phyloP scores from a whole-genome alignment of 2,888 invertebrate species.

The Apamea anceps region DNA sequence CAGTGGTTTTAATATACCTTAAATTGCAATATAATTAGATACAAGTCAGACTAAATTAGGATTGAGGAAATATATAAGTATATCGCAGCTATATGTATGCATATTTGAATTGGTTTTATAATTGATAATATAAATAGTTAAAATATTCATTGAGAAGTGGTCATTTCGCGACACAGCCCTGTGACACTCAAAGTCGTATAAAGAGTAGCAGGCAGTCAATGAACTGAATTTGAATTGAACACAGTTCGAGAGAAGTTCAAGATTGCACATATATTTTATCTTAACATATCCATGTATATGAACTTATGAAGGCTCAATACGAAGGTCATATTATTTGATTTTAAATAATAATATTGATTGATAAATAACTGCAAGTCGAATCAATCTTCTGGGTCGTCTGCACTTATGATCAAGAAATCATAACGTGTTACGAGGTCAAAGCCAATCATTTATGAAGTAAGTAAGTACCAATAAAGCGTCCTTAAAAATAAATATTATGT shows the following conservation, averaged over 20 bases:
- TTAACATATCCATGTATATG: neutral
- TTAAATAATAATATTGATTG: conserved; percentile 34
- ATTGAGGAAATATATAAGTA: conserved; percentile 22
- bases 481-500: conserved; percentile 20
- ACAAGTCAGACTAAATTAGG: neutral
- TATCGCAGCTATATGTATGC: neutral
- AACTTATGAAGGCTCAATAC: conserved; percentile 4
- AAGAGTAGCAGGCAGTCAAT: conserved; percentile 55
- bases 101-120: conserved; percentile 2
- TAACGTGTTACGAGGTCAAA: conserved; percentile 35
- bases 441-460: conserved; percentile 37
- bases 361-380: conserved; percentile 47
- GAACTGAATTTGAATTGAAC: conserved; percentile 60
- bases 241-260: conserved; percentile 55
- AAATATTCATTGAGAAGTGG: neutral
- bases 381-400: conserved; percentile 50
- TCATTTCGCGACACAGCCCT: neutral
- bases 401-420: conserved; percentile 40
- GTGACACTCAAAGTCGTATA: conserved; percentile 24
- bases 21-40: neutral
- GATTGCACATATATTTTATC: conserved; percentile 26
- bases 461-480: conserved; percentile 10
- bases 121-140: neutral
- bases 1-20: neutral
- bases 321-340: conserved; percentile 51